Percentiles rank a stretch among this genome's conserved stretches.
phyloP scores from a whole-genome alignment of 2,113 vertebrate species.

The Porphyrio hochstetteri region DNA sequence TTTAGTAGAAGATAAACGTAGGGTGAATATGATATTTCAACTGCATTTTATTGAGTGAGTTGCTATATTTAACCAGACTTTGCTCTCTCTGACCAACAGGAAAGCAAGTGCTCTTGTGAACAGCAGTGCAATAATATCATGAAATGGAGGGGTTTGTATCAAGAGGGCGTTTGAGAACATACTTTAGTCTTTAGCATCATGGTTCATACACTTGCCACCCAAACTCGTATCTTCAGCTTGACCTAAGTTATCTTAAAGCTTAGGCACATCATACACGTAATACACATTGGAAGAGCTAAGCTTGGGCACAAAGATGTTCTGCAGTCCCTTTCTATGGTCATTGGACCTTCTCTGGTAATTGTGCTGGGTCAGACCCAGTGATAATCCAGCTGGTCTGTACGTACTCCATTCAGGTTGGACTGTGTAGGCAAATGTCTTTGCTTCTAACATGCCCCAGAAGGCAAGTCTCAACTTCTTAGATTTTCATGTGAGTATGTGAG shows the following conservation, averaged over 20 bases:
- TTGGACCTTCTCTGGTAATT: not conserved
- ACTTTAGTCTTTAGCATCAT: not conserved
- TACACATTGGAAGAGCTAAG: accelerated
- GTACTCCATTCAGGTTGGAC: not conserved
- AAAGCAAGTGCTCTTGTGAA: not conserved
- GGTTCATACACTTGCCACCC: not conserved
- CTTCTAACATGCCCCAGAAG: not conserved
- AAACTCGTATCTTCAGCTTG: not conserved
- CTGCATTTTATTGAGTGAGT: constrained; percentile 18
- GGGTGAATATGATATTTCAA: constrained; percentile 9
- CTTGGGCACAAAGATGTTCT: not conserved
- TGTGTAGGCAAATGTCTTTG: not conserved
- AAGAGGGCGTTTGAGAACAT: not conserved
- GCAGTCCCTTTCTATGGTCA: not conserved
- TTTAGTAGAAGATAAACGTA: constrained; percentile 18
- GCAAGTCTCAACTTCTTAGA: not conserved
- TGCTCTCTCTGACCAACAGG: not conserved
- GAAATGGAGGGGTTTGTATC: not conserved
- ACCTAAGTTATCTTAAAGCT: not conserved
- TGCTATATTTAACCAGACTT: constrained; percentile 32
- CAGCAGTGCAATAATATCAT: not conserved
- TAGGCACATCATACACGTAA: not conserved
- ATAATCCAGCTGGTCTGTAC: not conserved
- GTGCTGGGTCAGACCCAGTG: not conserved
- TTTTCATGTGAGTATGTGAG: not conserved